phyloP scores from a whole-genome alignment of 2,113 vertebrate genomes.

The Crotophaga sulcirostris region DNA sequence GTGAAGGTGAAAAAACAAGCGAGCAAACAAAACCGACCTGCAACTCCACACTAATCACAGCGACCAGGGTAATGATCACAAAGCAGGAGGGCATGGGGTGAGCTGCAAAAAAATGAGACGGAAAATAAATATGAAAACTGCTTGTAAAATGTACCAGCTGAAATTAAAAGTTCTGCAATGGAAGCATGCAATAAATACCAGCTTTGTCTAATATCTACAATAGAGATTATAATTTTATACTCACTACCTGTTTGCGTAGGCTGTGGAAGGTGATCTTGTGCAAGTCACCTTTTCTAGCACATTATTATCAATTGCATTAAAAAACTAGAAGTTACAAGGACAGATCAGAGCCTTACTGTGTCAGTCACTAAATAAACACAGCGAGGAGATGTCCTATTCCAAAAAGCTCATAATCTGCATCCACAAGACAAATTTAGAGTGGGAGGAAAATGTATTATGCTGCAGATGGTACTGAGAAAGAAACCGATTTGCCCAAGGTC shows the following conservation, averaged over 20 bases:
- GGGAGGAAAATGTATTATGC: slow-evolving; percentile 53
- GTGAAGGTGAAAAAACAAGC: slow-evolving; percentile 40
- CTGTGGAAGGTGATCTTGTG: neutral
- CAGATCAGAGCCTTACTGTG: neutral
- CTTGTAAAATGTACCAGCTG: neutral
- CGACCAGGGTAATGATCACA: neutral
- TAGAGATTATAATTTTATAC: neutral
- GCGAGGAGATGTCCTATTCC: neutral
- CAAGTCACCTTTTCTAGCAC: neutral
- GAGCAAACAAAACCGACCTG: neutral
- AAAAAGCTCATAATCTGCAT: neutral
- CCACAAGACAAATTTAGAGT: slow-evolving; percentile 40
- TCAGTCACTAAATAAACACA: neutral
- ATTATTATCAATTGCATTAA: neutral
- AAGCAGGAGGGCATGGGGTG: neutral
- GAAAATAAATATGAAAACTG: neutral
- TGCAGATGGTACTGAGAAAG: slow-evolving; percentile 62
- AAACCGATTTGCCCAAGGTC: slow-evolving; percentile 65
- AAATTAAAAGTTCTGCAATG: neutral
- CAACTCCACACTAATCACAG: neutral
- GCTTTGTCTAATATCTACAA: neutral
- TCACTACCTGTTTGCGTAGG: neutral
- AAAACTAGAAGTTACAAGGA: neutral
- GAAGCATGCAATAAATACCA: neutral
- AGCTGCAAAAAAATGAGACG: neutral